phyloP scores from a whole-genome alignment of 2,113 vertebrate species.

The Laticauda colubrina region DNA sequence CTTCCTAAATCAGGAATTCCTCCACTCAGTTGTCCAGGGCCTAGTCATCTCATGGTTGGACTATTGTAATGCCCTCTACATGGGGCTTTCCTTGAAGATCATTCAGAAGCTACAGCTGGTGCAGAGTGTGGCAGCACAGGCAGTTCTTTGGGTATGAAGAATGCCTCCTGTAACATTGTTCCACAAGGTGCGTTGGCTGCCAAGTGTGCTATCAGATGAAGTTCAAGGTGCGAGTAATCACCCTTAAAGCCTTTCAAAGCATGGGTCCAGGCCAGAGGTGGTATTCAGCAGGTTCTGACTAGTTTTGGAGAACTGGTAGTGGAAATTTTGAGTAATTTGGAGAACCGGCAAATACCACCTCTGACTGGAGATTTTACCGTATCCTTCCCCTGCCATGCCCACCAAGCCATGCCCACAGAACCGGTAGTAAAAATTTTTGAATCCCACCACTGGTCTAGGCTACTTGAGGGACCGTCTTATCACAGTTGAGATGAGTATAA shows the following conservation, averaged over 20 bases:
- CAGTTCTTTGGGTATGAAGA: not conserved
- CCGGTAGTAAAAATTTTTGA: too few species aligned
- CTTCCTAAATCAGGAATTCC: not conserved
- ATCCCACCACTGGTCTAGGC: too few species aligned
- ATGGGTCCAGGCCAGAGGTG: not conserved
- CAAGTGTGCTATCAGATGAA: not conserved
- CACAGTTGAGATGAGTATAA: not conserved
- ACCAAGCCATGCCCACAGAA: too few species aligned
- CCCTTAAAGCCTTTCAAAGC: not conserved
- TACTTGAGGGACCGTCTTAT: not conserved
- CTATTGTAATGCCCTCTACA: not conserved
- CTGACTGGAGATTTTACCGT: too few species aligned
- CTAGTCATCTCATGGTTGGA: not conserved
- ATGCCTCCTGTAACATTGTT: not conserved
- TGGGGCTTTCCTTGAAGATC: not conserved
- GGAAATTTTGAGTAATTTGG: too few species aligned
- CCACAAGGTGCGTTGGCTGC: not conserved
- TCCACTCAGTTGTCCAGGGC: not conserved
- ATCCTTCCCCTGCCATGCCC: too few species aligned
- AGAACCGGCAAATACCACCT: too few species aligned
- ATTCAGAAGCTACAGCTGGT: not conserved
- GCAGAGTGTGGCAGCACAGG: not conserved
- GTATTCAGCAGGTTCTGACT: too few species aligned
- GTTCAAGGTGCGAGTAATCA: not conserved
- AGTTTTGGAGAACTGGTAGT: too few species aligned